phyloP scores from a whole-genome alignment of 2,113 vertebrate species.

The Nyctereutes procyonoides region DNA sequence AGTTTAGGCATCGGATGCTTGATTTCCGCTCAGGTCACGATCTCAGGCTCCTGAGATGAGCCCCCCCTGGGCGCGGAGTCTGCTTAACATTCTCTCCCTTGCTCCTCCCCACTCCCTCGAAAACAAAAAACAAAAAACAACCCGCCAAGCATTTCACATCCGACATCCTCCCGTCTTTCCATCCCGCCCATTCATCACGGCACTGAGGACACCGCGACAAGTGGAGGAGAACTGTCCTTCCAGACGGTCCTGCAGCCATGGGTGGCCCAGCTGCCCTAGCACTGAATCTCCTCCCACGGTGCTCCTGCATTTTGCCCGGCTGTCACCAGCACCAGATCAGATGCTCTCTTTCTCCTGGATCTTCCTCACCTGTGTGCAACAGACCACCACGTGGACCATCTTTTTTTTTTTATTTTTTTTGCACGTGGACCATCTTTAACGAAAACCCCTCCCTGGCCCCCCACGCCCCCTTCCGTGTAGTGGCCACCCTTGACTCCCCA shows the following conservation, averaged over 20 bases:
- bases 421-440: background rate
- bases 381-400: background rate
- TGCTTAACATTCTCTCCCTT: background rate
- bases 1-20: background rate
- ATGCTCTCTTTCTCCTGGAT: background rate
- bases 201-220: background rate
- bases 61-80: background rate
- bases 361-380: background rate
- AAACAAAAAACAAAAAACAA: background rate
- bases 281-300: background rate
- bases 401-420: background rate
- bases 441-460: background rate
- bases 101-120: too few species aligned
- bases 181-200: background rate
- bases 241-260: background rate
- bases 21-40: background rate
- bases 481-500: background rate
- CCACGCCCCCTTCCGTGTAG: background rate
- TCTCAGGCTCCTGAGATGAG: background rate
- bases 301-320: background rate
- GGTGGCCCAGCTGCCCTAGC: background rate
- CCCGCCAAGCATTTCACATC: background rate
- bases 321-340: rapidly evolving
- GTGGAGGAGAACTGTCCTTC: background rate
- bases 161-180: background rate